Evolutionary conservation across 2,888 invertebrate genomes (phyloP), one percentile per base, ranked within the genome.

Genomic region (Tenthredo notha): DNA sequence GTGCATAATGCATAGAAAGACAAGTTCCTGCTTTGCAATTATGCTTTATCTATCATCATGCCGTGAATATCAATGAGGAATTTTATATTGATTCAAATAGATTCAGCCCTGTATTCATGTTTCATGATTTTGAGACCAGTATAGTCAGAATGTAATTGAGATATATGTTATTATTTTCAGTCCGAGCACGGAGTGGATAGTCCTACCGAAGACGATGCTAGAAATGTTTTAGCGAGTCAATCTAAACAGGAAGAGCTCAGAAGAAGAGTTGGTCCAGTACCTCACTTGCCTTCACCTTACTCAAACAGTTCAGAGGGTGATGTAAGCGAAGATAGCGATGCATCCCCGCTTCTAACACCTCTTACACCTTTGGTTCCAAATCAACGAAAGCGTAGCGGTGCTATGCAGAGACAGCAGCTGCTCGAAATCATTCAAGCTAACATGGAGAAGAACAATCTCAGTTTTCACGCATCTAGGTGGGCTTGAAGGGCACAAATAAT

Each of bases 401-500:
- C 97, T 88, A 94, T 97, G 90, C 97, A 97, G 92, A 95, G 97
- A 89, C 96, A 97, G 89, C 97, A 98, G 94, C 94, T 98, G 89
- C 95, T 97, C 88, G 97, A 98, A 94, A 97, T 98, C 91, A 97
- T 98, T 92, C 97, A 98, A 94, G 97, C 97, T 88, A 98, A 98
- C 94, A 98, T 98, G 97, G 98, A 98, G 93, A 97, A 97, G 94
- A 97, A 97, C 94, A 97, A 97, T 93, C 94, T 97, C 95, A 96
- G 96, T 96, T 97, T 97, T 96, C 97, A 97, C 95, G 95, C 96
- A 93, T 95, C 96, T 92, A 96, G 97, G 97, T 97, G 94, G 93
- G 94, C 92, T 84, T 84, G 3, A n/a, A 40, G 9, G 29, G 21
- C 43, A 50, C 10, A 12, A 25, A 58, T 72, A 25, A 58, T 72